Percentiles rank a stretch among this genome's conserved stretches.
Evolutionary conservation across 2,888 invertebrate genomes (phyloP).

Genomic region (Laspeyria flexula): DNA sequence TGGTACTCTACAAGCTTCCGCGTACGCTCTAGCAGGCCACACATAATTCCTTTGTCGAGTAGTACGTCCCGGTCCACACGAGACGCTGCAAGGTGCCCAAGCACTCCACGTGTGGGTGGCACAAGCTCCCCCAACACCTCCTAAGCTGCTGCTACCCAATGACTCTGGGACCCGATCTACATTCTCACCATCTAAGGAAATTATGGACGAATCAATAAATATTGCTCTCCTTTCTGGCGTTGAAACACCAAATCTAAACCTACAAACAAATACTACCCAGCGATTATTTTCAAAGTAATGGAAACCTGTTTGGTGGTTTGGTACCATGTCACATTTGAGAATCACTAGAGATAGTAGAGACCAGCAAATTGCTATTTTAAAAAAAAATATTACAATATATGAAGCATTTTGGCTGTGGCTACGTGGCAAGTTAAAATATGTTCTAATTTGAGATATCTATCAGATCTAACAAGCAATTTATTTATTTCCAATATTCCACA

Average conservation of each 20-base stretch:
- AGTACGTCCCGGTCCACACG: constrained; percentile 91
- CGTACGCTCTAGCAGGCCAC: constrained; percentile 82
- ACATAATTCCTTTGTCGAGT: constrained; percentile 86
- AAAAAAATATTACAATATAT: too few relatives aligned
- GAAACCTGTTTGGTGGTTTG: too few relatives aligned
- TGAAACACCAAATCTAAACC: neutral
- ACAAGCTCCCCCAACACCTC: constrained; percentile 85
- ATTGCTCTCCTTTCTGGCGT: neutral
- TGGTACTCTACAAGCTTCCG: constrained; percentile 87
- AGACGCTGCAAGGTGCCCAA: constrained; percentile 93
- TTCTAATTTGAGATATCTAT: too few relatives aligned
- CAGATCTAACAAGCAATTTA: too few relatives aligned
- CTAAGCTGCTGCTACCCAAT: constrained; percentile 19
- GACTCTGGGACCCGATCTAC: constrained; percentile 36
- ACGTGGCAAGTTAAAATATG: too few relatives aligned
- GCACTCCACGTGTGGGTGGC: constrained; percentile 90
- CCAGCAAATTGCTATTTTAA: too few relatives aligned
- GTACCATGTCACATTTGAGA: too few relatives aligned
- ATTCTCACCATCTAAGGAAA: constrained; percentile 3
- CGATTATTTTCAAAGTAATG: too few relatives aligned
- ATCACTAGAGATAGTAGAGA: too few relatives aligned
- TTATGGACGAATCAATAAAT: neutral
- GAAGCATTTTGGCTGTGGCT: too few relatives aligned
- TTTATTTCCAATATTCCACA: too few relatives aligned
- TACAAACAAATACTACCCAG: too few relatives aligned